Evolutionary conservation across 2,888 invertebrate species (phyloP).

Genomic region (Zootermopsis nevadensis): DNA sequence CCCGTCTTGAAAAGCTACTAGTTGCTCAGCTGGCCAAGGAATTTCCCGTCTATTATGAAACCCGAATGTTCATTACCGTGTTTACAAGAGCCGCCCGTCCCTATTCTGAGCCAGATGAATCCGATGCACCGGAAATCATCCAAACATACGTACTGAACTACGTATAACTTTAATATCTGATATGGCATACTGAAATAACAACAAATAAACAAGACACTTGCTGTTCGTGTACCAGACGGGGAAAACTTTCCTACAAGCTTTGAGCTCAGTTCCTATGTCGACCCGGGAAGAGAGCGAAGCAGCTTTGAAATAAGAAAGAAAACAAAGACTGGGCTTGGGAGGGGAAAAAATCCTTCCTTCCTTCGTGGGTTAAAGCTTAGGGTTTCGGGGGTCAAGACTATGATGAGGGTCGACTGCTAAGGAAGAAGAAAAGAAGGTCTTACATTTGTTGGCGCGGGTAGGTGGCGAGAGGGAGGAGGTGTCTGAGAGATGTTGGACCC

Average conservation of each 20-base stretch:
- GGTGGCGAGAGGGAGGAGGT: conserved; percentile 19
- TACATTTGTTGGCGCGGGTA: conserved; percentile 6
- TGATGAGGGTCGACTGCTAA: conserved; percentile 37
- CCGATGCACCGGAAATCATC: too few species aligned
- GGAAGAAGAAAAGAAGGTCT: conserved; percentile 24
- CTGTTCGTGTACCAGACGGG: background rate
- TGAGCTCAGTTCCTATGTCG: background rate
- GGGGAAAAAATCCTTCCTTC: conserved; percentile 3
- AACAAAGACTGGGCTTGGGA: background rate
- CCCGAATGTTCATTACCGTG: too few species aligned
- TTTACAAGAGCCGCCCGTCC: too few species aligned
- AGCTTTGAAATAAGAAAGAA: background rate
- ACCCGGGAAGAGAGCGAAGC: background rate
- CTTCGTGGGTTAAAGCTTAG: conserved; percentile 18
- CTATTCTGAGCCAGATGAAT: too few species aligned
- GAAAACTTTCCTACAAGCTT: background rate
- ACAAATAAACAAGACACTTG: background rate
- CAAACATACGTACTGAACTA: too few species aligned
- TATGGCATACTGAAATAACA: too few species aligned
- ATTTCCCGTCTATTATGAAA: too few species aligned
- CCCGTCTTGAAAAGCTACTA: too few species aligned
- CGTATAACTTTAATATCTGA: too few species aligned
- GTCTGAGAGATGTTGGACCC: conserved; percentile 39
- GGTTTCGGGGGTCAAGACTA: conserved; percentile 33
- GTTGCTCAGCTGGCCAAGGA: too few species aligned